These are phyloP conservation scores for Chrysopilus asiliformis DNA, from an alignment of 2,888 invertebrate genomes.

Conservation along the genomic window DNA sequence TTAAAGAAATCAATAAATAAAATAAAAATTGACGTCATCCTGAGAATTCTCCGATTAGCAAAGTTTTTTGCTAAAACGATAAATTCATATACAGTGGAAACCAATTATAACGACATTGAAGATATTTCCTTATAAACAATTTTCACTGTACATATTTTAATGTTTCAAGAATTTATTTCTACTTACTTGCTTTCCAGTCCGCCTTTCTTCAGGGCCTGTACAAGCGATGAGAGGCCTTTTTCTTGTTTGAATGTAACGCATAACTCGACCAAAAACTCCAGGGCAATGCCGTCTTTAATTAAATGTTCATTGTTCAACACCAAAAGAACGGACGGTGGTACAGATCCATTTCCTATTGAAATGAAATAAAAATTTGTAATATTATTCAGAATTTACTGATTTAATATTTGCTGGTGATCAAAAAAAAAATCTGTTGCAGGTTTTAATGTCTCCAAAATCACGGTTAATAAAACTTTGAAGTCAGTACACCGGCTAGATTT, in stretches of 20 bases:
- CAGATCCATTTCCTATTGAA: conserved; percentile 61
- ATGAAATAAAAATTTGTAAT: too few relatives aligned
- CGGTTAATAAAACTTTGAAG: too few relatives aligned
- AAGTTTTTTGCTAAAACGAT: background rate
- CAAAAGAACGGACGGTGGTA: conserved; percentile 76
- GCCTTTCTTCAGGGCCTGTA: conserved; percentile 76
- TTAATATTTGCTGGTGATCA: background rate
- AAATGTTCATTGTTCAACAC: conserved; percentile 87
- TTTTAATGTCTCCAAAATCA: too few relatives aligned
- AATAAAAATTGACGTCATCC: conserved; percentile 21
- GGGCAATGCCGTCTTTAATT: conserved; percentile 82
- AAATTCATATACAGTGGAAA: background rate
- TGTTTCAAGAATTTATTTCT: background rate
- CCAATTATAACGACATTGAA: background rate
- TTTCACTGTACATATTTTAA: background rate
- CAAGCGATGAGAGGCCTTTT: conserved; percentile 72
- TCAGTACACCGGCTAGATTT: too few relatives aligned
- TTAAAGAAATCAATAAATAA: conserved; percentile 26
- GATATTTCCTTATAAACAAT: background rate
- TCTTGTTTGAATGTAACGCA: conserved; percentile 85
- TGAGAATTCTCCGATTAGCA: conserved; percentile 20
- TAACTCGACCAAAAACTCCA: conserved; percentile 88
- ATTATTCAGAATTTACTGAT: background rate
- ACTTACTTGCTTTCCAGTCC: conserved; percentile 57
- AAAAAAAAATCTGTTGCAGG: conserved; percentile 2